Evolutionary conservation across 2,888 invertebrate genomes (phyloP).

Genomic region (Odontothrips loti): DNA sequence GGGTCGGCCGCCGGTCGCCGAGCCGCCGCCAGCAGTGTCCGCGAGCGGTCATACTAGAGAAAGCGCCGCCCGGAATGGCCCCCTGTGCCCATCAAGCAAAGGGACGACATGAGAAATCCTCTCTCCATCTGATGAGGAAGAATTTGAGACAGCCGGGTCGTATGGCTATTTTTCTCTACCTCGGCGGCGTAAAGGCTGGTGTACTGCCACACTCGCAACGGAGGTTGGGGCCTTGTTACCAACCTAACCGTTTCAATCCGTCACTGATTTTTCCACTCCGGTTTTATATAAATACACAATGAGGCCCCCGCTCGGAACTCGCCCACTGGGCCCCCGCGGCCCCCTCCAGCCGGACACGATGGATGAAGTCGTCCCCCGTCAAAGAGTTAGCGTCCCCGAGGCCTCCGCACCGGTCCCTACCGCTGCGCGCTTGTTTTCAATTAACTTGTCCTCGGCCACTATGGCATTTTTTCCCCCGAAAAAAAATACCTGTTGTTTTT

Average conservation of each 20-base stretch:
- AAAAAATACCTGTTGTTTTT: no score
- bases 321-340: background rate
- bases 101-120: no score
- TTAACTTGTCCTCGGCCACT: background rate
- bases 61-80: no score
- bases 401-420: background rate
- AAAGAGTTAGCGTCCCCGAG: background rate
- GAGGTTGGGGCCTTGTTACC: no score
- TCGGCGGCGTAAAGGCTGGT: no score
- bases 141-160: no score
- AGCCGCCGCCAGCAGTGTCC: no score
- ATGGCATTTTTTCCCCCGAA: background rate
- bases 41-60: no score
- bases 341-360: background rate
- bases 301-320: background rate
- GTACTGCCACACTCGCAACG: no score
- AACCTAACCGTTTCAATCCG: background rate
- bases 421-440: background rate
- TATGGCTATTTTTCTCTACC: no score
- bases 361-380: slow-evolving; percentile 3
- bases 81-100: no score
- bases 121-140: no score
- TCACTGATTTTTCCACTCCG: slow-evolving; percentile 18
- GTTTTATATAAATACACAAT: slow-evolving; percentile 19
- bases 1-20: background rate